Percentiles rank a stretch among this genome's conserved stretches.
These are phyloP conservation scores for Hemiprocne comata DNA, from an alignment of 2,113 vertebrate species.

Conservation along the genomic window DNA sequence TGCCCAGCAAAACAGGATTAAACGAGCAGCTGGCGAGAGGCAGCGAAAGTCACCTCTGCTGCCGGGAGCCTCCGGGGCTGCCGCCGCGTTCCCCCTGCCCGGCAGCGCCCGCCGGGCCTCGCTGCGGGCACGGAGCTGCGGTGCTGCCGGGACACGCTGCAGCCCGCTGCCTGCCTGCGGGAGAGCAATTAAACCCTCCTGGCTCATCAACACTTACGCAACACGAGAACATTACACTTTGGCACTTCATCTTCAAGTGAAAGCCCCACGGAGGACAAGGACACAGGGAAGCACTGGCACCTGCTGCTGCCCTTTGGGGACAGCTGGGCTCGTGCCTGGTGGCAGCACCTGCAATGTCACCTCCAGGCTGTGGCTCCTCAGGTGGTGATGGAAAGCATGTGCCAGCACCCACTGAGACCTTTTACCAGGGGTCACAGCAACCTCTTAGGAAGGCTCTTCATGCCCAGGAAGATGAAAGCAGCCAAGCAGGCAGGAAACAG, in stretches of 20 bases:
- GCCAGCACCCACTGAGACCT: background rate
- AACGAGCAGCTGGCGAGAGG: background rate
- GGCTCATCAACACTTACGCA: background rate
- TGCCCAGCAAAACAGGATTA: background rate
- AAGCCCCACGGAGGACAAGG: background rate
- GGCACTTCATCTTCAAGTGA: background rate
- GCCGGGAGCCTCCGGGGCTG: background rate
- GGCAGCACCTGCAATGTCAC: accelerated
- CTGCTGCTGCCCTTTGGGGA: background rate
- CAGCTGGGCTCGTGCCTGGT: background rate
- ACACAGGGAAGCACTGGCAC: background rate
- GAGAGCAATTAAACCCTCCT: background rate
- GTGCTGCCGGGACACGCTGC: background rate
- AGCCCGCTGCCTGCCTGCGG: background rate
- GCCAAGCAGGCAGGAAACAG: background rate
- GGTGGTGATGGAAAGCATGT: accelerated
- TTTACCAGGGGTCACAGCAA: background rate
- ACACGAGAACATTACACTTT: background rate
- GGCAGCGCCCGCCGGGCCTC: background rate
- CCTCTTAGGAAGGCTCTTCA: too few species aligned
- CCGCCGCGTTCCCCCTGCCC: background rate
- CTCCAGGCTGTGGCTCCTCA: accelerated
- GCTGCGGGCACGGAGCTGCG: background rate
- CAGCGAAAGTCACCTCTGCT: background rate
- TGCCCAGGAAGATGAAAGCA: background rate